These are phyloP conservation scores for Lacanobia oleracea DNA, from an alignment of 2,888 invertebrate genomes.

Conservation along the genomic window DNA sequence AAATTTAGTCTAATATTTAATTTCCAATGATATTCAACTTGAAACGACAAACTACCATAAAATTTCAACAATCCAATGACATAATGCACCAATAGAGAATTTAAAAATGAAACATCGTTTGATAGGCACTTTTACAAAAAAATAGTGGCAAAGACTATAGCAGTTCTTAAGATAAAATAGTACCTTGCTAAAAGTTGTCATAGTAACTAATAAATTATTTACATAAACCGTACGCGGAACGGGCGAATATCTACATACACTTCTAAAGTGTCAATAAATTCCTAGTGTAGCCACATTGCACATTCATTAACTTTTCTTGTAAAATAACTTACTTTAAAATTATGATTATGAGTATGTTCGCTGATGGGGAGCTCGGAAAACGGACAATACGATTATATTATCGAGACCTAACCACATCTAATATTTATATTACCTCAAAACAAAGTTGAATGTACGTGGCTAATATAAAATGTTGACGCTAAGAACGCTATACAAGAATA, in stretches of 20 bases:
- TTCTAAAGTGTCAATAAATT: conserved; percentile 80
- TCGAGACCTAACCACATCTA: conserved; percentile 61
- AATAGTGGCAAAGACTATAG: conserved; percentile 77
- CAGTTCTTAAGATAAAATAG: conserved; percentile 76
- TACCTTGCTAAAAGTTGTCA: conserved; percentile 76
- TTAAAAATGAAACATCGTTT: conserved; percentile 67
- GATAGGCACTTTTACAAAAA: conserved; percentile 82
- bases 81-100: conserved; percentile 73
- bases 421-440: conserved; percentile 65
- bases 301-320: conserved; percentile 76
- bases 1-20: conserved; percentile 44
- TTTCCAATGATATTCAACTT: conserved; percentile 53
- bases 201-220: conserved; percentile 79
- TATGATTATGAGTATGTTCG: conserved; percentile 80
- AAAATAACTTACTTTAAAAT: conserved; percentile 74
- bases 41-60: conserved; percentile 56
- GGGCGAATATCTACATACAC: conserved; percentile 84
- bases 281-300: conserved; percentile 83
- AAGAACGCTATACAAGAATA: conserved; percentile 60
- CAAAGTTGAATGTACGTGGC: conserved; percentile 63
- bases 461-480: conserved; percentile 60
- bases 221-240: conserved; percentile 80
- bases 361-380: conserved; percentile 62
- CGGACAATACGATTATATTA: conserved; percentile 58
- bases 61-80: conserved; percentile 62